Conservation (phyloP, 2,888 invertebrate species). For the Pantelozetes paolii region DNA sequence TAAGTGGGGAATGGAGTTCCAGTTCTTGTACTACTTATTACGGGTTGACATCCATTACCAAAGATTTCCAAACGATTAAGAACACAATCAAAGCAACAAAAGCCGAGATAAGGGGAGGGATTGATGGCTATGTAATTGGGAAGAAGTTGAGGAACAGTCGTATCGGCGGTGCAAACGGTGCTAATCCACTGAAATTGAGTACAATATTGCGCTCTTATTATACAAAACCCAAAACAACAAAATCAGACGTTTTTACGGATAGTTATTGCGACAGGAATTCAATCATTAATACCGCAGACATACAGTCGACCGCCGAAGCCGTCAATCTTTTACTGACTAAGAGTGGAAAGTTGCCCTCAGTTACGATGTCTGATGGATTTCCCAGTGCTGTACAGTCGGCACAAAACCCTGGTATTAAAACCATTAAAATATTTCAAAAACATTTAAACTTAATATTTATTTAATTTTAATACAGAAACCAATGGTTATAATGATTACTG, state of each 20-base stretch:
- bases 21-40: constrained; percentile 40
- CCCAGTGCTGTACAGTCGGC: background rate
- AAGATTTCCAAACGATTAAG: background rate
- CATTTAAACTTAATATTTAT: no score
- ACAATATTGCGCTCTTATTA: constrained; percentile 46
- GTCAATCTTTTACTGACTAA: background rate
- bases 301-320: background rate
- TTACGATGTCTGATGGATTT: no score
- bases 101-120: constrained; percentile 41
- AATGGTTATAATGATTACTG: background rate
- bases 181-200: constrained; percentile 42
- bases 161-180: background rate
- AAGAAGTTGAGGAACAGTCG: background rate
- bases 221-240: constrained; percentile 38
- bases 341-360: no score
- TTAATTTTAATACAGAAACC: background rate
- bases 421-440: no score
- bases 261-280: constrained; percentile 35
- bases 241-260: background rate
- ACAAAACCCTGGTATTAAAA: no score
- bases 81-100: constrained; percentile 30
- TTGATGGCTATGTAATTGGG: constrained; percentile 43
- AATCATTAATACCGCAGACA: background rate
- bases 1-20: constrained; percentile 39
- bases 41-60: background rate